phyloP scores from a whole-genome alignment of 2,888 invertebrate genomes.

The Yponomeuta cagnagella region DNA sequence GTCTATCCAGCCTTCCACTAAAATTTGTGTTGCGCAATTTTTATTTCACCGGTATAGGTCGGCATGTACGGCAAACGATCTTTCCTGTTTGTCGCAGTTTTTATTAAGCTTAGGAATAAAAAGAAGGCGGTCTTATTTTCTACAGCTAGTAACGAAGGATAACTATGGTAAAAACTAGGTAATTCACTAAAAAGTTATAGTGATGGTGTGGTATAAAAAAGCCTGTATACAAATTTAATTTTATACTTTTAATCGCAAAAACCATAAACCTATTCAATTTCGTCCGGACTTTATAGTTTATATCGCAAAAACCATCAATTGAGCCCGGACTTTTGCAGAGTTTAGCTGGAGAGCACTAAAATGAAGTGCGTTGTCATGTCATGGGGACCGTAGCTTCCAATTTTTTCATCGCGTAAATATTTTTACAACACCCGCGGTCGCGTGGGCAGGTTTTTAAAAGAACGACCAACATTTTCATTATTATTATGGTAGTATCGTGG shows the following conservation, averaged over 20 bases:
- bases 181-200: too few relatives aligned
- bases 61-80: background rate
- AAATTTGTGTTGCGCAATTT: background rate
- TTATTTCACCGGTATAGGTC: background rate
- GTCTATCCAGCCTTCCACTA: background rate
- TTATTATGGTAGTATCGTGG: constrained; percentile 47
- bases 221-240: too few relatives aligned
- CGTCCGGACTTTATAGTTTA: background rate
- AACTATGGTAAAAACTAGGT: too few relatives aligned
- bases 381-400: background rate
- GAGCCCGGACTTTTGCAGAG: background rate
- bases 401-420: background rate
- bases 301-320: background rate
- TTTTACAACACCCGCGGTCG: background rate
- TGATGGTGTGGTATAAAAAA: too few relatives aligned
- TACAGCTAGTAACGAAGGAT: too few relatives aligned
- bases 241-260: too few relatives aligned
- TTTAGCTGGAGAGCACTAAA: background rate
- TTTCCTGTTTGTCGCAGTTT: background rate
- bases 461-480: background rate
- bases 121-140: background rate
- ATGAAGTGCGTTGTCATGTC: background rate
- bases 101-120: background rate
- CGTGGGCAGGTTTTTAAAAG: background rate
- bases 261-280: too few relatives aligned